Evolutionary conservation across 2,113 vertebrate species (phyloP).

Genomic region (Hippolais icterina): DNA sequence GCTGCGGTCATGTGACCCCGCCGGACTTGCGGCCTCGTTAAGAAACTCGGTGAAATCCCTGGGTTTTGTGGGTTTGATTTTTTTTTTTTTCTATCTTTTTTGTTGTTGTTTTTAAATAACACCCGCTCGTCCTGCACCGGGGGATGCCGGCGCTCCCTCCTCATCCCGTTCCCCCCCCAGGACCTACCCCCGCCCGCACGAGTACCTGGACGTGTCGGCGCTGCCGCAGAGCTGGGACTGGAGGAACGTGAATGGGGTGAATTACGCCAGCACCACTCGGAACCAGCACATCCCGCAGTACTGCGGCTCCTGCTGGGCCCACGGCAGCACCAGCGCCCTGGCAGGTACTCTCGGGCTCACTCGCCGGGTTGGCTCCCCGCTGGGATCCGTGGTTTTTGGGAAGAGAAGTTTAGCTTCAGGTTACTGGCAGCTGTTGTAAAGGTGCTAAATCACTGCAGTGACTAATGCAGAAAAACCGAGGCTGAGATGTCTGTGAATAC

Average conservation of each 20-base stretch:
- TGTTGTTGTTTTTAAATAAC: not conserved
- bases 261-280: conserved; percentile 88
- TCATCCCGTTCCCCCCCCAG: not conserved
- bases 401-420: not conserved
- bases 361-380: not conserved
- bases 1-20: not conserved
- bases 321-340: conserved; percentile 92
- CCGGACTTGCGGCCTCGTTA: not conserved
- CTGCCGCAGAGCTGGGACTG: conserved; percentile 91
- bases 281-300: conserved; percentile 99
- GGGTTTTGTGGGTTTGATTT: too few species aligned
- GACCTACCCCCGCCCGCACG: conserved; percentile 82
- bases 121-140: rapidly evolving
- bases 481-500: rapidly evolving
- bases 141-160: rapidly evolving
- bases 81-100: too few species aligned
- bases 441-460: not conserved
- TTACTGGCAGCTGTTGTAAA: rapidly evolving
- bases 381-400: rapidly evolving
- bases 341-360: conserved; percentile 75
- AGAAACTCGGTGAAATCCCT: not conserved
- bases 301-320: conserved; percentile 98
- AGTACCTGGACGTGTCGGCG: conserved; percentile 74
- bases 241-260: conserved; percentile 84
- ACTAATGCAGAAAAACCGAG: rapidly evolving